These are phyloP conservation scores for Scaptomyza polygonia DNA, from an alignment of 2,888 invertebrate genomes.

Conservation along the genomic window DNA sequence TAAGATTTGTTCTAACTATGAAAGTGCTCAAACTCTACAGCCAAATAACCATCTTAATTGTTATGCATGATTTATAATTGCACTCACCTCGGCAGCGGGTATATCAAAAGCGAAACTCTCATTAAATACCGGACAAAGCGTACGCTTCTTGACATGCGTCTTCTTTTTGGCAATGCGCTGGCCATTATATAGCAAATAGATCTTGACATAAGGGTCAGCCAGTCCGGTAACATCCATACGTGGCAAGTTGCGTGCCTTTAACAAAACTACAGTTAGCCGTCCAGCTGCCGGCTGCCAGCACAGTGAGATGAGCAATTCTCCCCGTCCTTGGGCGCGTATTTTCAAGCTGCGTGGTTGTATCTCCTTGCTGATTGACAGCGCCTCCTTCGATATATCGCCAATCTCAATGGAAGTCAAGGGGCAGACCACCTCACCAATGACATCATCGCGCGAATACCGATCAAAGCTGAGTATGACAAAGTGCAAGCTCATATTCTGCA, in stretches of 20 bases:
- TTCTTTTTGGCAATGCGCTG: conserved; percentile 99
- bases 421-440: conserved; percentile 98
- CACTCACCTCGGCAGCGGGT: conserved; percentile 88
- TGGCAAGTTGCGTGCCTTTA: conserved; percentile 98
- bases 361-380: conserved; percentile 93
- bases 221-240: conserved; percentile 99
- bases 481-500: conserved; percentile 95
- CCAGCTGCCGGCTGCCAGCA: conserved; percentile 99
- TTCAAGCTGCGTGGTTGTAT: conserved; percentile 97
- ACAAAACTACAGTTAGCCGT: conserved; percentile 96
- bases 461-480: conserved; percentile 98
- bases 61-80: background rate
- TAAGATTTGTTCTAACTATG: background rate
- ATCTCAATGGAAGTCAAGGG: conserved; percentile 89
- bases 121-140: conserved; percentile 99
- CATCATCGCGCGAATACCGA: conserved; percentile 98
- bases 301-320: conserved; percentile 96
- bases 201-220: conserved; percentile 98
- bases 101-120: conserved; percentile 99
- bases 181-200: conserved; percentile 98
- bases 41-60: too few species aligned
- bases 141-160: conserved; percentile 99
- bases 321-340: conserved; percentile 96
- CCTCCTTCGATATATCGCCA: conserved; percentile 90
- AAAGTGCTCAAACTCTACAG: background rate